Base-by-base conservation (phyloP, 2,797 vertebrate genomes). In the Chaenodraco wilsoni region DNA sequence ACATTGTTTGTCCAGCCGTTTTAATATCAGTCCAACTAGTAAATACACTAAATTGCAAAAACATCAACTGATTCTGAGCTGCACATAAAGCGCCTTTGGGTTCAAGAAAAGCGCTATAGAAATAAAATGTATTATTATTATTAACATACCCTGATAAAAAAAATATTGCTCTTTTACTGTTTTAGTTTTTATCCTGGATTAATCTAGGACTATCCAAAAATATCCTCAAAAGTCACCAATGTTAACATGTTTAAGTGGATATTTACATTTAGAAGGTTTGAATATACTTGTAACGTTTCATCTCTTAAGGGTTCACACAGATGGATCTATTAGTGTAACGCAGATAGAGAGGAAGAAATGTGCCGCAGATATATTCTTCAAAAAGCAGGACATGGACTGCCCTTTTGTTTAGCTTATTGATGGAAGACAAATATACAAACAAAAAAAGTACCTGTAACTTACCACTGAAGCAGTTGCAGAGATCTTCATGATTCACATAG, bases 381-480 rank as follows among this genome's bases (percentile, higher is more conserved):
- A 21, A 60, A 68, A 60, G 13, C 21, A 52, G 23, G 13, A 3
- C 11, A 15, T 7, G 13, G 21, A 31, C 48, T 41, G 9, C 6
- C 6, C 0, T 6, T 73, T 2, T 41, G 13, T 9, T 33, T 54
- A 3, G 11, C 17, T 62, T 44, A 44, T 10, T 54, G 5, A n/a
- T 8, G 7, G 11, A 45, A 54, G 6, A 31, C 60, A 74, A 15
- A 51, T 9, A 46, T 19, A 10, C 17, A 4, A 2, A 60, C 21
- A 76, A 17, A 78, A 7, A 41, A 65, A 49, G 10, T 21, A 13
- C 43, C 8, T 0, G n/a, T 2, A 45, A 45, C 43, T 94, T 89
- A 99, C 98, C 97, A 94, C 92, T 95, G 91, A 98, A 99, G 89
- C 96, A 97, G 88, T 92, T 95, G 94, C 96, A 98, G 94, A 99